phyloP scores from a whole-genome alignment of 2,113 vertebrate species.

The Synchiropus splendidus region DNA sequence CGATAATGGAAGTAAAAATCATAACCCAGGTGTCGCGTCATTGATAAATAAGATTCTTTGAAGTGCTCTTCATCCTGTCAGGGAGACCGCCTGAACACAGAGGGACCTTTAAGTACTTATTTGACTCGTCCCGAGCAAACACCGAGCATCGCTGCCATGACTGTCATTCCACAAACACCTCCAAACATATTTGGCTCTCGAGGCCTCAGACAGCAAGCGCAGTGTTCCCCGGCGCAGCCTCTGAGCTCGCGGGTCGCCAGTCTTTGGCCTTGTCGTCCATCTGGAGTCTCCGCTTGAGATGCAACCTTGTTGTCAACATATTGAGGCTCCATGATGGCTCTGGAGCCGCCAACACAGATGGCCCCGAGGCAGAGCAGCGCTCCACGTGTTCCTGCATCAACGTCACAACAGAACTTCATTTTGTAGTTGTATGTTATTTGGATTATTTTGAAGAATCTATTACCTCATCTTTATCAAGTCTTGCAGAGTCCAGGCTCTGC shows the following conservation, averaged over 20 bases:
- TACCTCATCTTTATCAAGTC: too few relatives aligned
- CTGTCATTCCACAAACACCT: constrained; percentile 23
- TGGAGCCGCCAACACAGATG: constrained; percentile 39
- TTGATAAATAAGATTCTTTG: too few relatives aligned
- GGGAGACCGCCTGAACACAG: too few relatives aligned
- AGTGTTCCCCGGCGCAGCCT: background rate
- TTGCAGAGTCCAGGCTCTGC: too few relatives aligned
- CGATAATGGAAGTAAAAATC: too few relatives aligned
- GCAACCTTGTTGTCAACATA: constrained; percentile 22
- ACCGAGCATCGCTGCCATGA: constrained; percentile 24
- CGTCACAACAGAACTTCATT: too few relatives aligned
- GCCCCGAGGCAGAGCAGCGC: constrained; percentile 13
- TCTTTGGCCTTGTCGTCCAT: constrained; percentile 32
- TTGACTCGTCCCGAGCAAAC: constrained; percentile 3
- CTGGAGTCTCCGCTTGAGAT: constrained; percentile 25
- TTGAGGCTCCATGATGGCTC: constrained; percentile 20
- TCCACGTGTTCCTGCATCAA: background rate
- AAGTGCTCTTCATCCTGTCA: too few relatives aligned
- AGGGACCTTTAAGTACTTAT: too few relatives aligned
- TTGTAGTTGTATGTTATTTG: too few relatives aligned
- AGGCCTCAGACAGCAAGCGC: constrained; percentile 3
- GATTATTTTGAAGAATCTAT: too few relatives aligned
- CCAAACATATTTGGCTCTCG: constrained; percentile 28
- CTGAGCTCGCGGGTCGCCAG: background rate
- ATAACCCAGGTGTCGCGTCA: too few relatives aligned